Base-by-base conservation (phyloP, 2,888 invertebrate species). In the Ceriagrion tenellum region DNA sequence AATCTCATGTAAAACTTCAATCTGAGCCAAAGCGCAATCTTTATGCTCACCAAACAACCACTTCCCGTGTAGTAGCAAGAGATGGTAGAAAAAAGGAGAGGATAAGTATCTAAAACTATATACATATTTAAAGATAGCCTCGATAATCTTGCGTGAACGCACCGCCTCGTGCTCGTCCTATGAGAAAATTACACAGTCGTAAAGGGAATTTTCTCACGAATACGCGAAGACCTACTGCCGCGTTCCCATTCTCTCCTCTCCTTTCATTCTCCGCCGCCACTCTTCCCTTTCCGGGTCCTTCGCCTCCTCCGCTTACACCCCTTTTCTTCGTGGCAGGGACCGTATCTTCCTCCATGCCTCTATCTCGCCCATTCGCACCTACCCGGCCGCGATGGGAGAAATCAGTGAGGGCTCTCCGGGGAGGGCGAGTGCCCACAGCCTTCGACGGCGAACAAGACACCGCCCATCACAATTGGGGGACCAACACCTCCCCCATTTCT, bases 361-460 rank as follows among this genome's bases (percentile, higher is more conserved):
- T 89, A 89, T 47, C 89, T 89, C 89, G 89, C n/a, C 89, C 47
- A 89, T 89, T 89, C 89, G 89, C 89, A 89, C 89, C 89, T 89
- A 23, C 30, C 81, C 30, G 35, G 35, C 81, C 30, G 81, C 13
- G 81, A 35, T 35, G 81, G 81, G 81, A 35, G 81, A 18, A n/a
- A 6, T 13, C 18, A 59, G 59, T 6, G 16, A 59, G 47, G 47
- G 4, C 47, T 47, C 47, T 47, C 47, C 47, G 47, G 13, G 69
- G 69, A 69, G n/a, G 12, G n/a, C 69, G 40, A 40, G 88, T 88
- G 40, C 26, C 55, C 12, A 20, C 18, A 8, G 23, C 23, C 89
- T 89, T n/a, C 89, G n/a, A 55, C n/a, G n/a, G 89, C n/a, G 81
- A 81, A 81, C 35, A 35, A 35, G 81, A 35, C 81, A 81, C 89